Base-by-base conservation (phyloP, 2,888 invertebrate species). In the Caenorhabditis doughertyi region DNA sequence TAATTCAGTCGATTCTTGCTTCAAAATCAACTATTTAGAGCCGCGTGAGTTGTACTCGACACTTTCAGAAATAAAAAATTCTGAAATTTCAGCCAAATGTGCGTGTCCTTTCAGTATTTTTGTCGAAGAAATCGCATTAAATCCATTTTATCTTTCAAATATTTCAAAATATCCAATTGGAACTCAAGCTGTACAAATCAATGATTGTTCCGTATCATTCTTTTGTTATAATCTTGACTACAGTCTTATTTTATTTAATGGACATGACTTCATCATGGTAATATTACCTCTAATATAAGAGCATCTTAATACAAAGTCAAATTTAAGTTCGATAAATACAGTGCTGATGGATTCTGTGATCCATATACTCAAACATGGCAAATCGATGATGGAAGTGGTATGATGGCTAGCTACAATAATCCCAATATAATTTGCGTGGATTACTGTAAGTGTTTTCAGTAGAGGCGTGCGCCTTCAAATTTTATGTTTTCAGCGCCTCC, bases 301-400 rank as follows among this genome's bases (percentile, higher is more conserved):
- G 44, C n/a, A n/a, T 39, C 39, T 39, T 16, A 32, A 5, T 32
- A 8, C 18, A 18, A n/a, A 18, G n/a, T 55, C 4, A 16, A 1
- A n/a, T 18, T 55, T 29, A 1, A n/a, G 29, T 55, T 55, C 16
- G n/a, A 8, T 0, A 27, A 29, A 2, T 29, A 29, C 18, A 9
- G n/a, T 29, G 55, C 55, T n/a, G 55, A 55, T n/a, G 55, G 55
- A 29, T n/a, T 55, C 5, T 55, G 55, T 55, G 32, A 55, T 55
- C 32, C 55, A n/a, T 32, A n/a, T 11, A 55, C 55, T 32, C 55
- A 55, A 18, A 32, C 9, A n/a, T 55, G 55, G 55, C n/a, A 27
- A n/a, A n/a, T 55, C 4, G 32, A 32, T 29, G 32, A 55, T 55
- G 32, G 32, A 3, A 5, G 4, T n/a, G 32, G 29, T 23, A 23